Evolutionary conservation across 2,113 vertebrate species (phyloP), one percentile per base, ranked within the genome.

Genomic region (Plotosus lineatus): DNA sequence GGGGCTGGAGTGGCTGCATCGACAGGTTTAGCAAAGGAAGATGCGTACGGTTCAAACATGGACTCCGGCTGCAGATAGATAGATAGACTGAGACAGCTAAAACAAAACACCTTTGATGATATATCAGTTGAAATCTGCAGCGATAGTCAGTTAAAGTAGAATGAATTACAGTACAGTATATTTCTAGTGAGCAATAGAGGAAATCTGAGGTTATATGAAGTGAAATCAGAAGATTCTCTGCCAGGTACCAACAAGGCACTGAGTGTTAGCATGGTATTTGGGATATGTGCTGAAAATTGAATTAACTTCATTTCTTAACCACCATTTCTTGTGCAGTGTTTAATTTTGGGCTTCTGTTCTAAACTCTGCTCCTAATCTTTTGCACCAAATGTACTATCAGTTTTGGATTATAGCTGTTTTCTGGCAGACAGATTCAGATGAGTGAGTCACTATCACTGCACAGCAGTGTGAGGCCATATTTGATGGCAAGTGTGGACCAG

Each of bases 331-430:
- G 69, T 23, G 28, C 46, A 51, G 46, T 51, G 69, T 51, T 23
- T 73, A 51, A 51, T 73, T 73, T 33, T 73, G 28, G 46, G 46
- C 17, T 21, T 14, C 65, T 44, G 40, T 6, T 44, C 11, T 69
- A 69, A 69, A 44, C 40, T 69, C 40, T 69, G 23, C 40, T 44
- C 11, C 23, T 14, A 15, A 50, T 73, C 69, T 73, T 73, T 72
- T 33, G 6, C 69, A 51, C 51, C 26, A 73, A 17, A 36, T 5
- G 10, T 33, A 33, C 51, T 8, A 51, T 73, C 46, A 10, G 12
- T 40, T 46, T 23, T 73, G 10, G 23, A 17, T 36, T 73, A 42
- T 19, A 26, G 42, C 68, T 9, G 68, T 69, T 38, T 46, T 69
- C 42, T 7, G n/a, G 42, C n/a, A 69, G n/a, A n/a, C 42, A 71